Evolutionary conservation across 2,797 vertebrate species (phyloP).

Genomic region (Danio tinwini): DNA sequence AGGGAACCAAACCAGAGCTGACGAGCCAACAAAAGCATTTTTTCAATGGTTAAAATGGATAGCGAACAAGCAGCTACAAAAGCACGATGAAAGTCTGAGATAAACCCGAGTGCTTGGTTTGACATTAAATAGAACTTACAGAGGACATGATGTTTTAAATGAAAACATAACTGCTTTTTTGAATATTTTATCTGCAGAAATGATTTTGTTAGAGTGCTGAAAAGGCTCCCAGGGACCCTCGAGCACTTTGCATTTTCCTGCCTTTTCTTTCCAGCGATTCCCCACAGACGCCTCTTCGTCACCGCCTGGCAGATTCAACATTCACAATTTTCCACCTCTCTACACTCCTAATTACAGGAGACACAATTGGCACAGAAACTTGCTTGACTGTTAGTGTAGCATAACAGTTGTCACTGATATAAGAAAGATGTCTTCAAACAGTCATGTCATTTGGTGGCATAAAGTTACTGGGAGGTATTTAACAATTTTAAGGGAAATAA

Average conservation of each 20-base stretch:
- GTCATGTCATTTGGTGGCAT: background rate
- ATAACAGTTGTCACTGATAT: conserved; percentile 37
- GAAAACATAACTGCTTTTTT: conserved; percentile 58
- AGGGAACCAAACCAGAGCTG: background rate
- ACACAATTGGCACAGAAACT: conserved; percentile 50
- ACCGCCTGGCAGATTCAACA: conserved; percentile 50
- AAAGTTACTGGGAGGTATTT: background rate
- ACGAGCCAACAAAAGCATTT: background rate
- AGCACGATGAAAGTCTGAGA: conserved; percentile 22
- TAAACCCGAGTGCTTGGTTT: conserved; percentile 45
- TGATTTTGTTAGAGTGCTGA: conserved; percentile 56
- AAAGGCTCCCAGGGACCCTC: conserved; percentile 56
- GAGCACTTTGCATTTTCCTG: conserved; percentile 58
- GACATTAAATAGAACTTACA: conserved; percentile 54
- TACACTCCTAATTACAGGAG: conserved; percentile 56
- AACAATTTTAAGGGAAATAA: background rate
- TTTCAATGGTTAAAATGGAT: background rate
- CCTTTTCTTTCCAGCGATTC: conserved; percentile 54
- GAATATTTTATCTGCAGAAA: conserved; percentile 54
- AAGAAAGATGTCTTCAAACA: conserved; percentile 13
- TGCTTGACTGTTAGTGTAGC: conserved; percentile 6
- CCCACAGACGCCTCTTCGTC: conserved; percentile 47
- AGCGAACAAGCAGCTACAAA: conserved; percentile 2
- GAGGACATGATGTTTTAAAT: conserved; percentile 47
- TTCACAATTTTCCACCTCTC: conserved; percentile 48